Percentiles rank a stretch among this genome's conserved stretches.
These are phyloP conservation scores for Fragum sueziense DNA, from an alignment of 2,888 invertebrate genomes.

Conservation along the genomic window DNA sequence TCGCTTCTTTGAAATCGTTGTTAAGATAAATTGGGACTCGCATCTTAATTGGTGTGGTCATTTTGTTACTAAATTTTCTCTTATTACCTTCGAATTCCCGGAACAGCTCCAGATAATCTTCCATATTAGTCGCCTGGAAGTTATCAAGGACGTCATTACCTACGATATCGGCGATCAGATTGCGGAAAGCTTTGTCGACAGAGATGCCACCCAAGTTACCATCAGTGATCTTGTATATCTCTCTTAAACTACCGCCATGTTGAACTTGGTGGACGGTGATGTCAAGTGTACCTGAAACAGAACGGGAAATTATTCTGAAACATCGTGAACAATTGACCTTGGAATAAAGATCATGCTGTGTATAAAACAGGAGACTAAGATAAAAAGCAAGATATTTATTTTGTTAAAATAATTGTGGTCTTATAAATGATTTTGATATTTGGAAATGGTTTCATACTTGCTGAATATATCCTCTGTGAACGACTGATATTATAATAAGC, in stretches of 20 bases:
- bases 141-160: slow-evolving; percentile 4
- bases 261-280: slow-evolving; percentile 49
- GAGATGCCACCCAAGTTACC: slow-evolving; percentile 53
- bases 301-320: neutral
- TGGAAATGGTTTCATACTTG: no score
- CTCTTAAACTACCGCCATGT: slow-evolving; percentile 18
- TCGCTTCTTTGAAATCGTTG: neutral
- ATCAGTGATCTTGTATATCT: slow-evolving; percentile 44
- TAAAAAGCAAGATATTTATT: no score
- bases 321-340: neutral
- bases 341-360: neutral
- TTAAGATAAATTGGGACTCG: slow-evolving; percentile 10
- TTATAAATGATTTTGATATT: no score
- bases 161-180: slow-evolving; percentile 1
- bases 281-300: slow-evolving; percentile 40
- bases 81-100: slow-evolving; percentile 29
- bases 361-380: no score
- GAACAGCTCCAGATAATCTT: slow-evolving; percentile 16
- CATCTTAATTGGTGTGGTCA: slow-evolving; percentile 2
- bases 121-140: neutral
- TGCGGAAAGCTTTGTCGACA: slow-evolving; percentile 45
- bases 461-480: no score
- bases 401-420: no score
- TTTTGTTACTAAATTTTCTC: slow-evolving; percentile 11
- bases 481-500: no score